Evolutionary conservation across 2,797 vertebrate species (phyloP).

Genomic region (Schizothorax lantsangensis): DNA sequence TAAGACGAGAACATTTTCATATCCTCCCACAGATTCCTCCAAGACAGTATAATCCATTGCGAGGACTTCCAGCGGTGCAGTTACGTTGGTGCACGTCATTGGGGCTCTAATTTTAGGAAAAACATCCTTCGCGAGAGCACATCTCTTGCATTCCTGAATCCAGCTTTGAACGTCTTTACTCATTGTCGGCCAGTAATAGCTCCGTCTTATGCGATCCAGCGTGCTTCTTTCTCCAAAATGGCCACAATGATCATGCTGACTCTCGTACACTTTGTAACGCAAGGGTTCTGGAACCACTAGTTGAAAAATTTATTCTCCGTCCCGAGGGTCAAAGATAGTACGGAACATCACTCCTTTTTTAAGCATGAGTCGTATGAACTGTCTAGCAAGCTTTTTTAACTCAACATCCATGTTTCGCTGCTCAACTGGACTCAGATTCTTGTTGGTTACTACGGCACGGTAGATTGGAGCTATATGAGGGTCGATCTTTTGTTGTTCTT

Average conservation of each 20-base stretch:
- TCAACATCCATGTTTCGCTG: background rate
- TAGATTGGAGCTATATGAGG: background rate
- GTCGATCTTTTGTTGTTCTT: background rate
- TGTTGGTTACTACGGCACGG: background rate
- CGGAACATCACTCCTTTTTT: background rate
- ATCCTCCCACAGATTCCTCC: constrained; percentile 28
- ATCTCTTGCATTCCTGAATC: too few relatives aligned
- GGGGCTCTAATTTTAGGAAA: constrained; percentile 38
- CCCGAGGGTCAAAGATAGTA: background rate
- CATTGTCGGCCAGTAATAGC: too few relatives aligned
- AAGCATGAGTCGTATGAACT: background rate
- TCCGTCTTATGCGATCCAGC: too few relatives aligned
- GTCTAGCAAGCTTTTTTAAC: background rate
- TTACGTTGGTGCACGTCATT: constrained; percentile 41
- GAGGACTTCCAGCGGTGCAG: constrained; percentile 25
- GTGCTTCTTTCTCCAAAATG: too few relatives aligned
- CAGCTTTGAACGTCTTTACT: too few relatives aligned
- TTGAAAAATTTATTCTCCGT: background rate
- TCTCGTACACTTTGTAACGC: too few relatives aligned
- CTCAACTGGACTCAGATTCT: background rate
- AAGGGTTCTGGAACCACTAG: background rate
- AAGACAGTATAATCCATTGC: constrained; percentile 48
- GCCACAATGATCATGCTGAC: too few relatives aligned
- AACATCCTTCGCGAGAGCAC: constrained; percentile 48
- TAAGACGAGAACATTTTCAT: constrained; percentile 44